phyloP scores from a whole-genome alignment of 2,113 vertebrate species.

The Triplophysa dalaica region DNA sequence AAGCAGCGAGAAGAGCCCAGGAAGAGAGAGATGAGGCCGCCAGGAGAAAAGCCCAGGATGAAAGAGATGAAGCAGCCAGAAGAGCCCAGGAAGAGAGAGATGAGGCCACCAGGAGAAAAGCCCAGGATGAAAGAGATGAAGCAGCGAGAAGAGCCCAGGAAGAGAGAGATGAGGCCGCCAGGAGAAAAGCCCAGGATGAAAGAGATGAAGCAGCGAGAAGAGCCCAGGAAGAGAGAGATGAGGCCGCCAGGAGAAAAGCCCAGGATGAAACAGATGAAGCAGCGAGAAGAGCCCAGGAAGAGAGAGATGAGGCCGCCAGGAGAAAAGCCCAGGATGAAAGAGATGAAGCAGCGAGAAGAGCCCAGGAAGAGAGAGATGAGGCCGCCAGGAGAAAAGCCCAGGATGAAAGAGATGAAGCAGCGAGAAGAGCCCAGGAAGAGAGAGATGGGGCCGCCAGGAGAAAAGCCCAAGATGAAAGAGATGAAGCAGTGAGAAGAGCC shows the following conservation, averaged over 20 bases:
- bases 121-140: conserved; percentile 28
- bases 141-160: no score
- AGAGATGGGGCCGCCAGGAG: no score
- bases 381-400: no score
- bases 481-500: no score
- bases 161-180: conserved; percentile 10
- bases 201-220: not conserved
- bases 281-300: no score
- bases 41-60: conserved; percentile 22
- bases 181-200: conserved; percentile 27
- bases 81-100: not conserved
- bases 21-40: not conserved
- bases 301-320: conserved; percentile 24
- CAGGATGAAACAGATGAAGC: conserved; percentile 26
- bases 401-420: no score
- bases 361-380: no score
- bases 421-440: no score
- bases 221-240: not conserved
- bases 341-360: no score
- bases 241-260: conserved; percentile 13
- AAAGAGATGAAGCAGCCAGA: conserved; percentile 4
- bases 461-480: no score
- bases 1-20: conserved; percentile 9
- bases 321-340: no score
- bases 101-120: conserved; percentile 8